phyloP scores from a whole-genome alignment of 2,113 vertebrate species.

The Meleagris gallopavo region DNA sequence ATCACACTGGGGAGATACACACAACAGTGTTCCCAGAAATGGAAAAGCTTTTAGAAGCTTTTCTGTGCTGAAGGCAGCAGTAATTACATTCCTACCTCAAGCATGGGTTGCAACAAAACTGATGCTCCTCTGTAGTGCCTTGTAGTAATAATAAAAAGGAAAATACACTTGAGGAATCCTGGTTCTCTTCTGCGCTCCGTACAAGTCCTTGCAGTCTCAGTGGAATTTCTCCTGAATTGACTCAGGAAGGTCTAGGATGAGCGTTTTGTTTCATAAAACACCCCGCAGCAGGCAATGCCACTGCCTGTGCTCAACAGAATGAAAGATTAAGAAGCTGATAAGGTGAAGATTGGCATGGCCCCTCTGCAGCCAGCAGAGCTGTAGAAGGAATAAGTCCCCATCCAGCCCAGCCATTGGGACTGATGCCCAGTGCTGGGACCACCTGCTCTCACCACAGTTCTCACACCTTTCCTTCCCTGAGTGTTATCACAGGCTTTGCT shows the following conservation, averaged over 20 bases:
- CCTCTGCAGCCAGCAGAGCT: not conserved
- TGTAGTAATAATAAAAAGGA: not conserved
- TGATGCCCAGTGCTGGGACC: rapidly evolving
- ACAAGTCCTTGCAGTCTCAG: not conserved
- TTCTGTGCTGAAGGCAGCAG: not conserved
- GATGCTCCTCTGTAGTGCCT: not conserved
- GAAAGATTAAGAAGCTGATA: not conserved
- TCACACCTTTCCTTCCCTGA: not conserved
- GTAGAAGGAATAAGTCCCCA: not conserved
- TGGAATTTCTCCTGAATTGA: not conserved
- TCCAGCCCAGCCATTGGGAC: not conserved
- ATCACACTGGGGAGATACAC: not conserved
- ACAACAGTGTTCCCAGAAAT: slow-evolving; percentile 9
- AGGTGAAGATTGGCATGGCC: not conserved
- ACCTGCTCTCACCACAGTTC: not conserved
- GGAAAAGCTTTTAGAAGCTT: slow-evolving; percentile 15
- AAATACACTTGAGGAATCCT: not conserved
- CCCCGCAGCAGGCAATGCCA: not conserved
- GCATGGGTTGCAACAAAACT: not conserved
- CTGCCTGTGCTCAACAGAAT: not conserved
- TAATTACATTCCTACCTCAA: slow-evolving; percentile 13
- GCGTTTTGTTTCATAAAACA: not conserved
- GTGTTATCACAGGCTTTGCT: not conserved
- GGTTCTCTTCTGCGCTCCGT: not conserved
- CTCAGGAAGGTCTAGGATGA: not conserved